These are phyloP conservation scores for Cephus pygmeus DNA, from an alignment of 2,888 invertebrate genomes.

Conservation along the genomic window DNA sequence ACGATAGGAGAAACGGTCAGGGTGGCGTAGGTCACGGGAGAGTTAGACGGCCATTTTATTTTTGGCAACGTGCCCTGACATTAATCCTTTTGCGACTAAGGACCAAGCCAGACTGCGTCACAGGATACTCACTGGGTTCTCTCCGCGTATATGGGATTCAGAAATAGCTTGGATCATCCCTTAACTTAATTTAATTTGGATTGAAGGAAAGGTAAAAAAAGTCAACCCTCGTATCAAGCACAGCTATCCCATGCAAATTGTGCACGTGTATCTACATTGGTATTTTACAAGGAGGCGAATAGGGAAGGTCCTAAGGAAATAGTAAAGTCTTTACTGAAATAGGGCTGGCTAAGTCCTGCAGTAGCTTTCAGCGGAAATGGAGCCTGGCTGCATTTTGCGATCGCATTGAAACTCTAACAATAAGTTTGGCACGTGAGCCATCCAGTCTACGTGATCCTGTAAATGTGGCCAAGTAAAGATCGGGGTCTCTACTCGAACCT, in stretches of 20 bases:
- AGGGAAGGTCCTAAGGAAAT: constrained; percentile 15
- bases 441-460: constrained; percentile 43
- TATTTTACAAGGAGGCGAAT: constrained; percentile 33
- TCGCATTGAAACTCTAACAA: constrained; percentile 39
- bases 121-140: neutral
- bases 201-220: neutral
- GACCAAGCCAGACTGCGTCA: neutral
- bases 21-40: neutral
- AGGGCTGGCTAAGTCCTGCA: neutral
- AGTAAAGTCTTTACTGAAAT: neutral
- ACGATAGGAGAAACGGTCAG: neutral
- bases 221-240: neutral
- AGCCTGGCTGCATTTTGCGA: constrained; percentile 19
- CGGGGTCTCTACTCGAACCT: neutral
- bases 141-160: neutral
- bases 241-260: neutral
- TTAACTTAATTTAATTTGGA: neutral
- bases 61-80: constrained; percentile 57
- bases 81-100: constrained; percentile 52
- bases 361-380: constrained; percentile 20
- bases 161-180: neutral
- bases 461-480: neutral
- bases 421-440: constrained; percentile 45
- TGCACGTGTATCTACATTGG: neutral
- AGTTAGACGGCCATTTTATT: constrained; percentile 40